phyloP scores from a whole-genome alignment of 2,888 invertebrate species.

The Mythimna loreyi region DNA sequence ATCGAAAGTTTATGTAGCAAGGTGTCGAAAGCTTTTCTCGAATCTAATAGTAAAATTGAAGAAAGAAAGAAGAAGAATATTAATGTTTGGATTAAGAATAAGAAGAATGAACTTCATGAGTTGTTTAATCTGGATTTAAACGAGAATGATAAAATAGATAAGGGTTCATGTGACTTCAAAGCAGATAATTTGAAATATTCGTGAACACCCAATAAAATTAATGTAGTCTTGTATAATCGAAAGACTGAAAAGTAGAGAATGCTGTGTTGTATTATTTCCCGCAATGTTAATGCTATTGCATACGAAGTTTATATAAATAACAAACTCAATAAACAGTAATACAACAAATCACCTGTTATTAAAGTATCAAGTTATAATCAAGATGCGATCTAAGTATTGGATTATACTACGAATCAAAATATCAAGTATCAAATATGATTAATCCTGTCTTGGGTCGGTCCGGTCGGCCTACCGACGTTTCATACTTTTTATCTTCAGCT shows the following conservation, averaged over 20 bases:
- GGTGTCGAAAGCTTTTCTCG: neutral
- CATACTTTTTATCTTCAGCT: conserved; percentile 26
- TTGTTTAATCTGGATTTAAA: no score
- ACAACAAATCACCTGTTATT: conserved; percentile 31
- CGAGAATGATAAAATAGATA: no score
- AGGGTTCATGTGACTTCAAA: neutral
- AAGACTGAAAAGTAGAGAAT: no score
- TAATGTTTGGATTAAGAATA: no score
- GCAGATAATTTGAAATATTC: neutral
- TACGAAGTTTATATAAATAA: neutral
- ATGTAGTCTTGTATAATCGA: neutral
- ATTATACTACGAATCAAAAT: conserved; percentile 48
- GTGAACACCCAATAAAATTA: neutral
- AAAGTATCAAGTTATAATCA: conserved; percentile 57
- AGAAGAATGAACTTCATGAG: no score
- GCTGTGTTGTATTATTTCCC: no score
- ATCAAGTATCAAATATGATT: conserved; percentile 50
- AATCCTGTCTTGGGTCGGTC: conserved; percentile 25
- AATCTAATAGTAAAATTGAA: neutral
- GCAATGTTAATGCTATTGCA: no score
- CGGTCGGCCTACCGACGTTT: conserved; percentile 20
- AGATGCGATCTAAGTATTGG: conserved; percentile 17
- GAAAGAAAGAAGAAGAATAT: no score
- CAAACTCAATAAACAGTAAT: conserved; percentile 29
- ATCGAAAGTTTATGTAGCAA: neutral